Evolutionary conservation across 1,140 invertebrate genomes (phyloP), one percentile per base, ranked within the genome.

Genomic region (Popillia japonica): DNA sequence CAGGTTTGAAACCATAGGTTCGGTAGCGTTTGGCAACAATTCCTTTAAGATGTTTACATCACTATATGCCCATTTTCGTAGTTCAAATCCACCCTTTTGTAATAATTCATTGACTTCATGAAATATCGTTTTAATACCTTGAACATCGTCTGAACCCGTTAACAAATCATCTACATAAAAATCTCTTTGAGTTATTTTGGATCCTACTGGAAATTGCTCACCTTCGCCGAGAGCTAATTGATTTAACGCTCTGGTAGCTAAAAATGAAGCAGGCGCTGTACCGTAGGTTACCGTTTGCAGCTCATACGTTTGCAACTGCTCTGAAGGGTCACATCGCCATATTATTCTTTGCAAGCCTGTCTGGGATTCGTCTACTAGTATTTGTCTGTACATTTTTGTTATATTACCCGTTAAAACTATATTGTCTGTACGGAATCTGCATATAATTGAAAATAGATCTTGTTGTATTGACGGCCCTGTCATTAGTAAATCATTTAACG

Each of bases 161-260:
- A 87, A 55, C 2, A 88, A 27, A 80, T 88, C 87, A 81, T 89
- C 87, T 0, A 88, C 86, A 48, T 88, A 88, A 75, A 87, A 86
- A 83, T 87, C 85, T 0, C 41, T 78, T 48, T 79, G 55, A 11
- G 86, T 82, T 1, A 86, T 81, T 6, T 79, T 59, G 20, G 78
- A 44, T 17, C 68, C 81, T 59, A 64, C 55, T 6, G 85, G 84
- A 48, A 78, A 78, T 9, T 78, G 23, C 17, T 79, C 76, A 9
- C 78, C 61, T 68, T 80, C 76, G 4, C 82, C 79, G 23, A 44
- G 40, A 6, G 83, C 83, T 23, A 86, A 59, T 23, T 81, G 72
- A 27, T 82, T 74, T 14, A 87, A 68, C 44, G 77, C 79, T 55
- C 84, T 73, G 6, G 81, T 85, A 0, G 85, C 84, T 23, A 85